Evolutionary conservation across 2,888 invertebrate genomes (phyloP), one percentile per base, ranked within the genome.

Genomic region (Eupithecia tripunctaria): DNA sequence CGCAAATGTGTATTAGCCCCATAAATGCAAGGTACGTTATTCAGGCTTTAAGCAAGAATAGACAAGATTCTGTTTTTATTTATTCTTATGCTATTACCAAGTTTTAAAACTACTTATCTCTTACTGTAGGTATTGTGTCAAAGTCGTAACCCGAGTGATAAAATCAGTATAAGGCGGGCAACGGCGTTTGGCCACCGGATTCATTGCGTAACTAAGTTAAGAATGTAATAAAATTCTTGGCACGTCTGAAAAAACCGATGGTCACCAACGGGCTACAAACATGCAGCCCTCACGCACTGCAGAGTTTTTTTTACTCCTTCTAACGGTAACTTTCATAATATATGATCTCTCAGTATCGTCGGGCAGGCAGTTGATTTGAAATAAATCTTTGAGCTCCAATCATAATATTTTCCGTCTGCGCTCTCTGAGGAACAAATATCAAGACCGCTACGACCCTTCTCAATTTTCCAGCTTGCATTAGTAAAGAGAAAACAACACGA

Each of bases 151-250:
- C 72, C 71, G 65, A 71, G 70, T 74, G 71, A 77, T 77, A 77
- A 76, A 77, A 76, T 72, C 71, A 69, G 76, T 76, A 73, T 74
- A 67, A 76, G 68, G 47, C 71, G 64, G 73, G 65, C 56, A 51
- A 60, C 72, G 64, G 60, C 69, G 62, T 66, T 72, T 64, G 73
- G 27, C 67, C 51, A 74, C 62, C 67, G 68, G 71, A 74, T 74
- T 67, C 60, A 68, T 76, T 79, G 75, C 71, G 72, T 77, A 79
- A 76, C 73, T 71, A 73, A 73, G 66, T 78, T 71, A 66, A 64
- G 68, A 76, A 76, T 77, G 77, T 78, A 74, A 78, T 77, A 75
- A 69, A 76, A 80, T 78, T 78, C 77, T 73, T 73, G 71, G 77
- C 79, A 80, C 78, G 77, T 76, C 75, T 75, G 60, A 60, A 74